Conservation (phyloP, 2,888 invertebrate species). For the Drosophila tanythrix region DNA sequence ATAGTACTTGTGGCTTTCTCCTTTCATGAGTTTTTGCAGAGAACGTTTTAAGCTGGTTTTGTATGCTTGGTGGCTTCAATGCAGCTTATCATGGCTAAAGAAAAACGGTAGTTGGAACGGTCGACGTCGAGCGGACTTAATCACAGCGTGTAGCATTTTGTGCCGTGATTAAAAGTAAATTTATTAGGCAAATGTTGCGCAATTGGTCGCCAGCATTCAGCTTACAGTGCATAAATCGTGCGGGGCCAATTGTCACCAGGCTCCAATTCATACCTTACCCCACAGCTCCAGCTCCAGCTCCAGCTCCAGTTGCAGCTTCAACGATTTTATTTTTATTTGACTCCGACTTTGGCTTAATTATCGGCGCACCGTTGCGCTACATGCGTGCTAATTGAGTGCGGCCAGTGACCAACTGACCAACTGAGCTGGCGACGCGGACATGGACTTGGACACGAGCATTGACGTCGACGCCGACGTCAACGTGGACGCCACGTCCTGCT, state of each 20-base stretch:
- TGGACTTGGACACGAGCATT: slow-evolving; percentile 38
- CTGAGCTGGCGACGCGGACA: slow-evolving; percentile 54
- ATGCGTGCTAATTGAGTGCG: slow-evolving; percentile 82
- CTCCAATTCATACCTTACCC: slow-evolving; percentile 10
- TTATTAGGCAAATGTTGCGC: slow-evolving; percentile 74
- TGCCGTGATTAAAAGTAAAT: slow-evolving; percentile 71
- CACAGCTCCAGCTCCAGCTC: slow-evolving; percentile 19
- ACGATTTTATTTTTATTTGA: neutral
- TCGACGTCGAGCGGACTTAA: slow-evolving; percentile 39
- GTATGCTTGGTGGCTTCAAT: neutral
- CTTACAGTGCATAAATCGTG: slow-evolving; percentile 65
- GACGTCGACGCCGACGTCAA: slow-evolving; percentile 24
- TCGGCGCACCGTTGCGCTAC: slow-evolving; percentile 74
- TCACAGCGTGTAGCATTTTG: slow-evolving; percentile 74
- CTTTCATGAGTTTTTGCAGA: slow-evolving; percentile 29
- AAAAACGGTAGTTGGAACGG: slow-evolving; percentile 52
- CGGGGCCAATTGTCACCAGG: slow-evolving; percentile 70
- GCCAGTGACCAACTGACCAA: slow-evolving; percentile 63
- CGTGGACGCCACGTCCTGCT: slow-evolving; percentile 55
- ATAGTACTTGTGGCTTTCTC: slow-evolving; percentile 21
- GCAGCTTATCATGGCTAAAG: slow-evolving; percentile 36
- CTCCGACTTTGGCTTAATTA: slow-evolving; percentile 62
- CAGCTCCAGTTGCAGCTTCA: slow-evolving; percentile 15
- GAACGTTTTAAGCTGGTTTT: neutral
- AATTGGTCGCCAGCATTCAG: slow-evolving; percentile 43